These are phyloP conservation scores for Buceros bicornis DNA, from an alignment of 2,797 vertebrate genomes.

Conservation along the genomic window DNA sequence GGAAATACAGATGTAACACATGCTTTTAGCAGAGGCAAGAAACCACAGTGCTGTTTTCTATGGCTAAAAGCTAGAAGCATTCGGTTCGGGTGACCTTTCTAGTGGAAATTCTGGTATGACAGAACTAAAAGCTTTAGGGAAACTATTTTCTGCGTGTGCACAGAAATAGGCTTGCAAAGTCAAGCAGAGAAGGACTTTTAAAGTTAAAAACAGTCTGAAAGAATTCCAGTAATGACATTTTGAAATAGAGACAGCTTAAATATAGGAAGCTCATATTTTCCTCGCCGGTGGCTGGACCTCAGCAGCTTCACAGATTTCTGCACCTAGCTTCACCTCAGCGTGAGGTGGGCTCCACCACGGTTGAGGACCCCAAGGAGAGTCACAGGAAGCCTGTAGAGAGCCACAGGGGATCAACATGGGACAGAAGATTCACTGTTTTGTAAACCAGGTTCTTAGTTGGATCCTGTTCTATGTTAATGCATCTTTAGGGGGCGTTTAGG, in stretches of 20 bases:
- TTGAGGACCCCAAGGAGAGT: background rate
- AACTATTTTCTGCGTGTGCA: constrained; percentile 26
- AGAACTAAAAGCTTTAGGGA: constrained; percentile 54
- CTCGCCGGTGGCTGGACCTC: background rate
- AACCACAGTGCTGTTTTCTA: constrained; percentile 47
- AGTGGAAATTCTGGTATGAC: constrained; percentile 65
- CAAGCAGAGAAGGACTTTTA: background rate
- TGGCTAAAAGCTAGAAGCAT: constrained; percentile 47
- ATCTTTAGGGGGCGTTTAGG: background rate
- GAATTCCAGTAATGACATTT: background rate
- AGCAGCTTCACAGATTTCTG: background rate
- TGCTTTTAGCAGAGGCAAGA: constrained; percentile 64
- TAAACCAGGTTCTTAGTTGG: background rate
- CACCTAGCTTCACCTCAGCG: background rate
- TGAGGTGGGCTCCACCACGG: background rate
- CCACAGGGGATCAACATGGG: background rate
- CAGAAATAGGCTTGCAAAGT: background rate
- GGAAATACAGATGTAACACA: constrained; percentile 14
- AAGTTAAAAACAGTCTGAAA: background rate
- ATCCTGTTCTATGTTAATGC: background rate
- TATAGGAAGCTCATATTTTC: background rate
- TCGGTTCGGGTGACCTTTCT: constrained; percentile 65
- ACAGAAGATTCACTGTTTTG: background rate
- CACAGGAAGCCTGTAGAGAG: background rate
- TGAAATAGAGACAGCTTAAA: constrained; percentile 11